Evolutionary conservation across 2,113 vertebrate genomes (phyloP).

Genomic region (Lepus timidus): DNA sequence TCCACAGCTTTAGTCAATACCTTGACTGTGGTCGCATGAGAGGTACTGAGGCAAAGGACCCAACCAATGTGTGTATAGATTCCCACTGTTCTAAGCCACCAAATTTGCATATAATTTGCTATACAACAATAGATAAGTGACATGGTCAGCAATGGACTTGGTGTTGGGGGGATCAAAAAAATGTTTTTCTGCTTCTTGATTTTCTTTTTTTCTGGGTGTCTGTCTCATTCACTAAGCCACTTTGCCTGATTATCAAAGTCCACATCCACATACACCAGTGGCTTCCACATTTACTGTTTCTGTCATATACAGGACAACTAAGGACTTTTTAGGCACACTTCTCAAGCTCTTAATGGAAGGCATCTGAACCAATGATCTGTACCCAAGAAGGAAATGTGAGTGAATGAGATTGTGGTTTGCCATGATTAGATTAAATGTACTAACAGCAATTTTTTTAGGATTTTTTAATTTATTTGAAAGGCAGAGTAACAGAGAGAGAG

Average conservation of each 20-base stretch:
- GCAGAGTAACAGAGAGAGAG: too few relatives aligned
- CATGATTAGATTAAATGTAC: background rate
- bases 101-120: background rate
- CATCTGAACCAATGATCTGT: background rate
- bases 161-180: background rate
- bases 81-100: background rate
- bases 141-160: background rate
- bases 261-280: background rate
- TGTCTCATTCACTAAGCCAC: background rate
- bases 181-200: background rate
- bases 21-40: background rate
- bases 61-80: background rate
- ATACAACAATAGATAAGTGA: background rate
- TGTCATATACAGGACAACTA: background rate
- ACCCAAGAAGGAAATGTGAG: background rate
- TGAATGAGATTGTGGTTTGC: background rate
- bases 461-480: too few relatives aligned
- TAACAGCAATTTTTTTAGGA: background rate
- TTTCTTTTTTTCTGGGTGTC: background rate
- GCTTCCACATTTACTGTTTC: background rate
- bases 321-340: background rate
- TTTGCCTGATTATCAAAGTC: background rate
- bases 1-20: background rate
- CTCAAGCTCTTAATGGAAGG: background rate
- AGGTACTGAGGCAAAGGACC: background rate